A percentile compares a stretch with the other conserved stretches of the same genome.
These are phyloP conservation scores for Drosophila guanche DNA, from an alignment of 1,140 invertebrate species.

Conservation along the genomic window DNA sequence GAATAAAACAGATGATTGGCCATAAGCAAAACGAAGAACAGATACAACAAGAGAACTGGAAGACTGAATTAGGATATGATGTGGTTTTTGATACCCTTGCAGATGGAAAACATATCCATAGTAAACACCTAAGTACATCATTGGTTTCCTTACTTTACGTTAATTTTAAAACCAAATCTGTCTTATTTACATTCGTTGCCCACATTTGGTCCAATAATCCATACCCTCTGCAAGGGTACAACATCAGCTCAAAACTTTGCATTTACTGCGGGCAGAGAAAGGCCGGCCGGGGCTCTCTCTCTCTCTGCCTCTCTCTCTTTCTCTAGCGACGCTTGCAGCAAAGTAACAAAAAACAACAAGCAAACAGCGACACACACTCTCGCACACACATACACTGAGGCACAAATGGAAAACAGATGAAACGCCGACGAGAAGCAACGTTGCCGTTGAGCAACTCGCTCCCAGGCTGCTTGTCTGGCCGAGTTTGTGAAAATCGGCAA, in stretches of 20 bases:
- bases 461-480: constrained; percentile 43
- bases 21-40: constrained; percentile 68
- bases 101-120: too few relatives aligned
- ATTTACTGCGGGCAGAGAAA: constrained; percentile 33
- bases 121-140: too few relatives aligned
- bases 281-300: constrained; percentile 60
- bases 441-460: constrained; percentile 60
- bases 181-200: too few relatives aligned
- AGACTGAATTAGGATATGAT: too few relatives aligned
- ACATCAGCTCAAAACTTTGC: constrained; percentile 47
- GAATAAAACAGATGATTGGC: constrained; percentile 80
- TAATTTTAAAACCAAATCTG: too few relatives aligned
- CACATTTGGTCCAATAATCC: too few relatives aligned
- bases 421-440: constrained; percentile 39
- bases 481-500: constrained; percentile 69
- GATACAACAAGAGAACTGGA: not conserved
- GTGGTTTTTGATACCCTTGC: too few relatives aligned
- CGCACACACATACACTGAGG: constrained; percentile 27
- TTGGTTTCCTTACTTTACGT: too few relatives aligned
- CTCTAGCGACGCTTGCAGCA: constrained; percentile 42
- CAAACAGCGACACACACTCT: constrained; percentile 62
- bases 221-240: not conserved
- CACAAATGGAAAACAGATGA: constrained; percentile 69
- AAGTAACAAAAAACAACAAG: constrained; percentile 65
- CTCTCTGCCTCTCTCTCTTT: constrained; percentile 29